These are phyloP conservation scores for Scalopus aquaticus DNA, from an alignment of 2,113 vertebrate species.

Conservation along the genomic window DNA sequence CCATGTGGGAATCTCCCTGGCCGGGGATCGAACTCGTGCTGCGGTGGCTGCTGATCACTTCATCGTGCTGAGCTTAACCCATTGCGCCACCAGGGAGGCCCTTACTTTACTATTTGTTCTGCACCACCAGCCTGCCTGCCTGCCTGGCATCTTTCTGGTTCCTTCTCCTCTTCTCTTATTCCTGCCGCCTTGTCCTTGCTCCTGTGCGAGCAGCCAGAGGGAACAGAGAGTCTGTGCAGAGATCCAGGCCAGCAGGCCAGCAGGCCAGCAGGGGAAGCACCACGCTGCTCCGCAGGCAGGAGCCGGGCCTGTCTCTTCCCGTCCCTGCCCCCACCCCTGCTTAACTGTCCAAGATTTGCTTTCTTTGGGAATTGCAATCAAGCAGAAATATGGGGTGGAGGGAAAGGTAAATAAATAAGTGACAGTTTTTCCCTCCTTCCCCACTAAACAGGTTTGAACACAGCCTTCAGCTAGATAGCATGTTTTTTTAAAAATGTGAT, in stretches of 20 bases:
- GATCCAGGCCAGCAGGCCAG: not conserved
- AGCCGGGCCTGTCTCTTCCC: not conserved
- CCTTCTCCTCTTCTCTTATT: not conserved
- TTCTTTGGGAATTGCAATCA: not conserved
- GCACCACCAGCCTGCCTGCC: not conserved
- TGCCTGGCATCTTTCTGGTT: not conserved
- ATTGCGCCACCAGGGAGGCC: no score
- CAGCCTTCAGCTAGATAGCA: not conserved
- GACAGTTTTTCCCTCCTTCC: not conserved
- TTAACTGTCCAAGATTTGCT: not conserved
- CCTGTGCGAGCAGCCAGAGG: no score
- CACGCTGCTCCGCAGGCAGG: not conserved
- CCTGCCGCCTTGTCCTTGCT: not conserved
- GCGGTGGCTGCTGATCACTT: no score
- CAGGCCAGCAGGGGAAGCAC: not conserved
- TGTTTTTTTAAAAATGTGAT: not conserved
- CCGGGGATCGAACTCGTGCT: no score
- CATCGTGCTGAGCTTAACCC: no score
- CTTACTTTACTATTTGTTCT: no score
- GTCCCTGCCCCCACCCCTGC: no score
- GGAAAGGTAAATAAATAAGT: not conserved
- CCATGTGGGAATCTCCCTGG: no score
- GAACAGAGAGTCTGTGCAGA: not conserved
- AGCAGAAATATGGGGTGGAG: not conserved
- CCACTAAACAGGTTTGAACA: not conserved